A percentile compares a stretch with the other conserved stretches of the same genome.
These are phyloP conservation scores for Pelagia noctiluca DNA, from an alignment of 30 jellyfish, hydroid and myxozoan species.

Conservation along the genomic window DNA sequence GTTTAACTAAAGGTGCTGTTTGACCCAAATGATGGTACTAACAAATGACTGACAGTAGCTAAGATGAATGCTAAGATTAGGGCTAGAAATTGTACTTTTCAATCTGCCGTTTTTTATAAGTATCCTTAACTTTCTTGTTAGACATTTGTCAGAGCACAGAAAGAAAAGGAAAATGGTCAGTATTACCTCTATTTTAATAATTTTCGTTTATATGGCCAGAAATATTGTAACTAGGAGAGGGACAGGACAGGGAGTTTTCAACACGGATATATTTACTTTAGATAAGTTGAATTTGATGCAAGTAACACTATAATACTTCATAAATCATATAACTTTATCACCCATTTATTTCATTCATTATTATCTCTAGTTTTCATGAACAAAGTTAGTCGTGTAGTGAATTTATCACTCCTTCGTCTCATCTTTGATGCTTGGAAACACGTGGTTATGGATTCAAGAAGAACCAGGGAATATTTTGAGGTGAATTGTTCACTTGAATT, in stretches of 20 bases:
- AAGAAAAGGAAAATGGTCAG: constrained; percentile 9
- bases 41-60: no score
- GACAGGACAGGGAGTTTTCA: no score
- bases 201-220: background rate
- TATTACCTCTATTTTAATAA: constrained; percentile 19
- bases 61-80: no score
- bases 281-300: constrained; percentile 16
- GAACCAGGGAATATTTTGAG: constrained; percentile 93
- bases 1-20: no score
- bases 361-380: constrained; percentile 42
- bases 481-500: no score
- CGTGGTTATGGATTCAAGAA: constrained; percentile 71
- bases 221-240: no score
- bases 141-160: constrained; percentile 17
- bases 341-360: background rate
- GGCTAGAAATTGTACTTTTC: background rate
- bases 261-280: no score
- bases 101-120: background rate
- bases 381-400: constrained; percentile 37
- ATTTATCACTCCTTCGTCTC: constrained; percentile 44
- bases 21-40: no score
- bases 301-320: background rate
- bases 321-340: background rate
- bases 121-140: background rate
- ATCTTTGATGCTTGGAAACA: constrained; percentile 85